Conservation (phyloP, 2,797 vertebrate species). For the Epinephelus malabaricus region DNA sequence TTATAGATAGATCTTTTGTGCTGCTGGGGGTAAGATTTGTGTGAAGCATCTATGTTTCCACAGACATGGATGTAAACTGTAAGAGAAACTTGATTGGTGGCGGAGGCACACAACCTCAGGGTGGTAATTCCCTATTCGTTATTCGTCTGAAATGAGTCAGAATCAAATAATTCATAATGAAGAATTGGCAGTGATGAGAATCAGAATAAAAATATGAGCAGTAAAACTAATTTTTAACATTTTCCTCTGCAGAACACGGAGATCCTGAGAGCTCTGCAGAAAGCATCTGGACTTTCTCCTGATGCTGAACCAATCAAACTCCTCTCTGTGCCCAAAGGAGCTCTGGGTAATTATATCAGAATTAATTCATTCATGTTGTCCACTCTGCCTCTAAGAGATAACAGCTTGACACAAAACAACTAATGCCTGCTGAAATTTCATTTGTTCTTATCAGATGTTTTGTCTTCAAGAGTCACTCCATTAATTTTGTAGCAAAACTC, state of each 20-base stretch:
- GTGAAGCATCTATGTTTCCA: too few species aligned
- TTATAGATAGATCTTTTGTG: too few species aligned
- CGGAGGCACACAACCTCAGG: too few species aligned
- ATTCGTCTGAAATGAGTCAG: neutral
- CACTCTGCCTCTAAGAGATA: neutral
- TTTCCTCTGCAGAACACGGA: constrained; percentile 81
- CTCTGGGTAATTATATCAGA: constrained; percentile 70
- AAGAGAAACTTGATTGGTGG: too few species aligned
- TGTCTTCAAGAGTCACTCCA: neutral
- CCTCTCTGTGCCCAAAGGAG: constrained; percentile 82
- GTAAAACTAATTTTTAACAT: neutral
- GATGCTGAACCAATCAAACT: constrained; percentile 81
- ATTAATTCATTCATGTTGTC: neutral
- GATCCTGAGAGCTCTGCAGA: constrained; percentile 85
- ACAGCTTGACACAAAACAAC: neutral
- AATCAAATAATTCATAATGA: neutral
- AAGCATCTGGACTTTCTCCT: constrained; percentile 77
- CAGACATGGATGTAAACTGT: too few species aligned
- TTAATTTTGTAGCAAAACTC: neutral
- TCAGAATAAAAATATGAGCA: neutral
- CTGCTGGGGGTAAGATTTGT: too few species aligned
- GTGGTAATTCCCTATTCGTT: too few species aligned
- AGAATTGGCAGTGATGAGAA: neutral
- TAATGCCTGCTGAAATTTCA: neutral
- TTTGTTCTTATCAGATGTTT: neutral